Base-by-base conservation (phyloP, 1,140 invertebrate genomes). In the Drosophila teissieri region DNA sequence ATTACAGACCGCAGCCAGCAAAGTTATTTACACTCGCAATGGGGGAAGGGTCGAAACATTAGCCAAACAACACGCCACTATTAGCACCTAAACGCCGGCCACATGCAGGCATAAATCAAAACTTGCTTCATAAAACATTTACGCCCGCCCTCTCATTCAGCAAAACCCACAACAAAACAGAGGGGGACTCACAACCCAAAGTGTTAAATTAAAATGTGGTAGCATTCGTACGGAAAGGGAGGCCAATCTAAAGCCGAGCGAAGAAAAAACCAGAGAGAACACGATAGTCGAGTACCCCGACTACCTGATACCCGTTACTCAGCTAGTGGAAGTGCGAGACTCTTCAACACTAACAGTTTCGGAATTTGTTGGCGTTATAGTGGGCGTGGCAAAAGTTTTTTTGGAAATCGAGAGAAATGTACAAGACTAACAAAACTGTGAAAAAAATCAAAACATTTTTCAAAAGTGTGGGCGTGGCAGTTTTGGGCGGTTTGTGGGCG, bases 81-180 rank as follows among this genome's bases (percentile, higher is more conserved):
- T 88, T 86, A 86, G 82, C 82, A 86, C 78, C 82, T 88, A 82
- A 84, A 70, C 65, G 79, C 37, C 64, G 14, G 48, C 48, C 68
- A 70, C 75, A 61, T 34, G 40, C 56, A 51, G 65, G 56, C 64
- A 86, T 81, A 70, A 85, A 85, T 81, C 78, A 86, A 82, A 86
- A 75, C 80, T 75, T 75, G 78, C 73, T 82, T 78, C 82, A 86
- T 86, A 88, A 88, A 86, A 88, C 78, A 86, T 86, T 86, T 79
- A 88, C 75, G 61, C 31, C 54, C 46, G 12, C 52, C 27, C 36
- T 45, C 46, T 56, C 57, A 58, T 10, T 14, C 54, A 22, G 36
- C 56, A 37, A 55, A 39, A 27, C 17, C 45, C 37, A 48, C 36
- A 44, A 51, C 27, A 68, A 67, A 45, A 42, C 36, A 7, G 19